Percentiles rank a stretch among this genome's conserved stretches.
Evolutionary conservation across 1,140 invertebrate species (phyloP).

Genomic region (Meloidogyne floridensis): DNA sequence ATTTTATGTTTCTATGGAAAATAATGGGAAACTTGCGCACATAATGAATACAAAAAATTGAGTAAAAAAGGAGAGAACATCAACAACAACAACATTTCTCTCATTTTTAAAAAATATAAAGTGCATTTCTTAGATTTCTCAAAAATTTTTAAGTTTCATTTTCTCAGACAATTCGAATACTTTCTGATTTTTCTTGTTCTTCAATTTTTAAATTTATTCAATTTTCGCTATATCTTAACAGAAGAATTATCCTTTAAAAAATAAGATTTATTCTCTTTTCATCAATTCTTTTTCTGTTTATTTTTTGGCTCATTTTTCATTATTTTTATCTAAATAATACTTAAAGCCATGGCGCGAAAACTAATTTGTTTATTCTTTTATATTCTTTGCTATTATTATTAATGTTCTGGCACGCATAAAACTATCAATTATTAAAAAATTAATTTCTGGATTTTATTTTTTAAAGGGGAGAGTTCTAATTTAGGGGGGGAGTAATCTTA

Average conservation of each 20-base stretch:
- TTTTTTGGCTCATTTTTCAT: not conserved
- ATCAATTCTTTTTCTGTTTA: too few species aligned
- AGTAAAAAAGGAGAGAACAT: too few species aligned
- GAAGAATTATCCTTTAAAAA: too few species aligned
- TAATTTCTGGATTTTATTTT: not conserved
- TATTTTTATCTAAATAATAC: not conserved
- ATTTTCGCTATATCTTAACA: too few species aligned
- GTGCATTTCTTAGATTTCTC: not conserved
- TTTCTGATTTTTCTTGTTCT: too few species aligned
- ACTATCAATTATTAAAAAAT: not conserved
- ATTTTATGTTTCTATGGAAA: conserved; percentile 9
- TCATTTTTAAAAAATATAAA: not conserved
- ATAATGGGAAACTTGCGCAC: not conserved
- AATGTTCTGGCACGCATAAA: not conserved
- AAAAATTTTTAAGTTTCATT: not conserved
- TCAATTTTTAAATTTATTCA: not conserved
- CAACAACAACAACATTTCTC: not conserved
- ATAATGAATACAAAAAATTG: too few species aligned
- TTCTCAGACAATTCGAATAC: too few species aligned
- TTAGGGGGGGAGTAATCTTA: not conserved
- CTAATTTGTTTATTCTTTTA: too few species aligned
- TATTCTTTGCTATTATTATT: too few species aligned
- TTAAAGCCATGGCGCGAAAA: not conserved
- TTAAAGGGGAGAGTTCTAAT: conserved; percentile 2
- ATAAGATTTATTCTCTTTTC: too few species aligned